Evolutionary conservation across 2,797 vertebrate species (phyloP), one percentile per base, ranked within the genome.

Genomic region (Anas georgica): DNA sequence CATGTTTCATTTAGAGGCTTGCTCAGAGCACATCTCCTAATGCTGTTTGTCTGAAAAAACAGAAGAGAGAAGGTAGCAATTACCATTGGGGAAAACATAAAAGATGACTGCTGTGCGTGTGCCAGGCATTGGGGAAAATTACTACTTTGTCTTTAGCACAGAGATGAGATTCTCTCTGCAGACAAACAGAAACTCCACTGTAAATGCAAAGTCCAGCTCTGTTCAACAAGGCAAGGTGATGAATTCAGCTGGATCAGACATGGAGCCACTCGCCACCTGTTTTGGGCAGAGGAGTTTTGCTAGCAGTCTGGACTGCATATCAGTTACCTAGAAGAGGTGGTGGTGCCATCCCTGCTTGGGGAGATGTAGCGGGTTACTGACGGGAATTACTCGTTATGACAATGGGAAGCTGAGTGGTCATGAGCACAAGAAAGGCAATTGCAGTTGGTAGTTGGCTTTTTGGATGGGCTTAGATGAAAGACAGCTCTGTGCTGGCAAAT

Each of bases 51-150:
- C 67, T 93, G 55, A 31, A 87, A 70, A 85, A 89, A 50, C 45
- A 88, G 48, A 59, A 82, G 80, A 89, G 68, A 90, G 82, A 93
- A 94, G 72, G 92, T 88, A 94, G 95, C 95, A 96, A 96, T 97
- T 97, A 96, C 93, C 80, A 54, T 43, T 91, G 88, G 84, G 83
- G 59, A 91, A 96, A 96, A 91, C 92, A 96, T 70, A 96, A 89
- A 96, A 93, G 93, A 92, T 90, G 68, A 97, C 70, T 94, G 68
- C 86, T 95, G 2, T 64, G 90, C 70, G 64, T 83, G 41, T 59
- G 37, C 86, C 48, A 93, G 73, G 58, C 93, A 81, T 6, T 59
- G 82, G 64, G 84, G 83, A 94, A 97, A 97, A 97, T 97, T 94
- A 95, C 90, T 96, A 86, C 91, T 94, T 96, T 88, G 88, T 96